Percentiles rank a stretch among this genome's conserved stretches.
Evolutionary conservation across 2,888 invertebrate genomes (phyloP).

Genomic region (Cinara cedri): DNA sequence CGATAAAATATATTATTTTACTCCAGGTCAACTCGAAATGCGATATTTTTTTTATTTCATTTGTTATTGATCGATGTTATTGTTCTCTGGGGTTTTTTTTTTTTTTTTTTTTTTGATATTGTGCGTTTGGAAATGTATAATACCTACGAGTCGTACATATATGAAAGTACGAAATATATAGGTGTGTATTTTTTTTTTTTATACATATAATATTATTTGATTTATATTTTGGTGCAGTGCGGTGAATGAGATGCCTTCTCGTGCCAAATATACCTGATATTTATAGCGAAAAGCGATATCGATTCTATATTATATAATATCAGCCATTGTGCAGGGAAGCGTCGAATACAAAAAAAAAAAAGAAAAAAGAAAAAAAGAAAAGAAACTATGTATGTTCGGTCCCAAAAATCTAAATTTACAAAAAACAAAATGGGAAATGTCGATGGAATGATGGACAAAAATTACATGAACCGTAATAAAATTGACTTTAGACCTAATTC

Average conservation of each 20-base stretch:
- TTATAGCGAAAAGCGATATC: conserved; percentile 18
- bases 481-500: too few relatives aligned
- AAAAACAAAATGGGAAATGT: too few relatives aligned
- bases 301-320: not conserved
- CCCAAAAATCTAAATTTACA: too few relatives aligned
- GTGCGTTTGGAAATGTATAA: conserved; percentile 14
- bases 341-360: too few relatives aligned
- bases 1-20: not conserved
- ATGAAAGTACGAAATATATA: conserved; percentile 1
- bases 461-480: too few relatives aligned
- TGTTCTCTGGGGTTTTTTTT: conserved; percentile 20
- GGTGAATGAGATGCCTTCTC: conserved; percentile 22
- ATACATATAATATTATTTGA: conserved; percentile 34
- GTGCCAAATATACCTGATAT: conserved; percentile 31
- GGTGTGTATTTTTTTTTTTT: conserved; percentile 9
- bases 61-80: conserved; percentile 34
- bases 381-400: too few relatives aligned
- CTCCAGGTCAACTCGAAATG: conserved; percentile 7
- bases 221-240: conserved; percentile 48
- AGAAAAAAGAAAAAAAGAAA: not conserved
- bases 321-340: too few relatives aligned
- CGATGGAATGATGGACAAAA: too few relatives aligned
- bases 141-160: too few relatives aligned
- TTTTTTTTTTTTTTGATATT: conserved; percentile 27
- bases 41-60: not conserved